Evolutionary conservation across 2,113 vertebrate species (phyloP), one percentile per base, ranked within the genome.

Genomic region (Cebidichthys violaceus): DNA sequence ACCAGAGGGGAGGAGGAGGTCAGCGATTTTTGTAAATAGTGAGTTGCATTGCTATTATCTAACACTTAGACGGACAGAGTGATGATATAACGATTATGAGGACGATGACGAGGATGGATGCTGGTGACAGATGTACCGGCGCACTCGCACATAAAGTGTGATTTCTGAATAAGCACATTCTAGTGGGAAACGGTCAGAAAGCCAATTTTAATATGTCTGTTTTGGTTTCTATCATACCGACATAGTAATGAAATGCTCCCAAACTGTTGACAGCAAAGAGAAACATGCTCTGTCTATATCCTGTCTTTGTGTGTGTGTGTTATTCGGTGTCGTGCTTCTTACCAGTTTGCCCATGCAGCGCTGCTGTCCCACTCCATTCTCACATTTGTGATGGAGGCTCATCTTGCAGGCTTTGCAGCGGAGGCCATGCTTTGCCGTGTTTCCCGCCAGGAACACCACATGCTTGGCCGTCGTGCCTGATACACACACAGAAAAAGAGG

Each of bases 301-400:
- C 20, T 62, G 54, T 39, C 20, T 33, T 2, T 10, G 29, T 24
- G 14, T 55, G 18, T 55, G 18, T 43, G 10, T 18, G 1, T 33
- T 8, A 57, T 37, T 69, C 31, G 20, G 52, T 55, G 37, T 55
- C 15, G 4, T 67, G 81, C 33, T 2, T 88, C 94, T 97, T 93
- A 99, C 98, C 98, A 99, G 95, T 94, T 99, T 99, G 65, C 98
- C 98, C 97, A 99, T 97, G 94, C 98, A 99, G 4, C 95, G 96
- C 92, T 99, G 98, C 72, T 96, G 95, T 66, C 96, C 95, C 0
- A 97, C 96, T 37, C 96, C 95, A 1, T 97, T 97, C 69, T 95
- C 92, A 85, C 98, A 99, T 92, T 97, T 99, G 93, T 99, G 97
- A 86, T 99, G 98, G 90, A 99, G 96, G 92, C 98, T 99, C 98